phyloP scores from a whole-genome alignment of 2,888 invertebrate species.

The Trissolcus japonicus region DNA sequence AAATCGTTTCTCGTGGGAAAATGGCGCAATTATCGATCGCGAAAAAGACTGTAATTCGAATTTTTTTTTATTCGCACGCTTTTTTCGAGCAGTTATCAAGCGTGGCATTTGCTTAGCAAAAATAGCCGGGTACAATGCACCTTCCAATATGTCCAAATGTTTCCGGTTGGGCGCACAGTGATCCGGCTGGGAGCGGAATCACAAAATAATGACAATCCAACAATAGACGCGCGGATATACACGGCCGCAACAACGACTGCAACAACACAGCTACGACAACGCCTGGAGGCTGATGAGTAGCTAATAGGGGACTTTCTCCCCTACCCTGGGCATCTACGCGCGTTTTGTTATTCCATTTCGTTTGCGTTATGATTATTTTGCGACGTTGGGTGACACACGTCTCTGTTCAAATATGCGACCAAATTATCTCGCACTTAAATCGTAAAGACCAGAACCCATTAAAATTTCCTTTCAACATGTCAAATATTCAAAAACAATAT shows the following conservation, averaged over 20 bases:
- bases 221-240: constrained; percentile 65
- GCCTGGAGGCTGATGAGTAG: constrained; percentile 72
- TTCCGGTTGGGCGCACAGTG: constrained; percentile 69
- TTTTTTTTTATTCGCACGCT: constrained; percentile 33
- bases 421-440: constrained; percentile 3
- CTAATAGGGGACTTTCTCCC: constrained; percentile 71
- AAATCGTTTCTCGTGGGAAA: constrained; percentile 36
- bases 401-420: constrained; percentile 20
- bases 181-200: constrained; percentile 69
- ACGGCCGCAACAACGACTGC: constrained; percentile 64
- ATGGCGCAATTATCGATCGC: constrained; percentile 36
- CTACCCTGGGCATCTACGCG: constrained; percentile 57
- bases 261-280: constrained; percentile 71
- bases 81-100: constrained; percentile 49
- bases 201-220: constrained; percentile 73
- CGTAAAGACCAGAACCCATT: constrained; percentile 11
- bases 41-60: constrained; percentile 12
- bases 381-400: constrained; percentile 42
- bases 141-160: constrained; percentile 72
- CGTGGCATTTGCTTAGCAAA: constrained; percentile 60
- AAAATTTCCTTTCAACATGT: constrained; percentile 18
- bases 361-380: constrained; percentile 66
- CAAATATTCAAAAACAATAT: too few species aligned
- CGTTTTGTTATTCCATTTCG: constrained; percentile 68
- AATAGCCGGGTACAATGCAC: constrained; percentile 62